A percentile compares a stretch with the other conserved stretches of the same genome.
Conservation (phyloP, 2,113 vertebrate species). For the Mola mola region DNA sequence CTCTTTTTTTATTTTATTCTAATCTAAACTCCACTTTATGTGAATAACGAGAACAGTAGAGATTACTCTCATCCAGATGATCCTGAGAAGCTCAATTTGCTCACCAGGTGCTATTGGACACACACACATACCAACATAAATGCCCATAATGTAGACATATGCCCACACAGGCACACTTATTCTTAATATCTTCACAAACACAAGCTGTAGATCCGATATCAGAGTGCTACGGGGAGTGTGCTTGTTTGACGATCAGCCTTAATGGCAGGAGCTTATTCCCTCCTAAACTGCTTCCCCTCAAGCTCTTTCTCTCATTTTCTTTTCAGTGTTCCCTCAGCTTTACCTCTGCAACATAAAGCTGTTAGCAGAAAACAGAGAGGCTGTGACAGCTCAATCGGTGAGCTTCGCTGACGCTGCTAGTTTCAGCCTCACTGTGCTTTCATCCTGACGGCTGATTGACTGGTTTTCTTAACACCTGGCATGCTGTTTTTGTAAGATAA, state of each 20-base stretch:
- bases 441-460: constrained; percentile 60
- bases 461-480: constrained; percentile 52
- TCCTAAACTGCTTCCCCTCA: constrained; percentile 8
- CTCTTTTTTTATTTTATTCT: not conserved
- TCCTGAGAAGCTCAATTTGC: too few relatives aligned
- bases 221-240: constrained; percentile 12
- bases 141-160: too few relatives aligned
- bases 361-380: constrained; percentile 32
- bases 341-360: constrained; percentile 30
- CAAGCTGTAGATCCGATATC: constrained; percentile 3
- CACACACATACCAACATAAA: too few relatives aligned
- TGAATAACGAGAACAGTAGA: too few relatives aligned
- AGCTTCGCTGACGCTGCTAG: constrained; percentile 57
- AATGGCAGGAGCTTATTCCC: constrained; percentile 55
- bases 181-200: not conserved
- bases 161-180: not conserved
- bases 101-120: too few relatives aligned
- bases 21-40: too few relatives aligned
- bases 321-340: constrained; percentile 10
- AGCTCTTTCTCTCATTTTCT: not conserved
- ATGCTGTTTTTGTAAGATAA: constrained; percentile 60
- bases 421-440: constrained; percentile 42
- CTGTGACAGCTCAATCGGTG: constrained; percentile 52
- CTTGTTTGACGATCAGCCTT: constrained; percentile 44
- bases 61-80: too few relatives aligned